These are phyloP conservation scores for Lagorchestes hirsutus DNA, from an alignment of 2,797 vertebrate genomes.

Conservation along the genomic window DNA sequence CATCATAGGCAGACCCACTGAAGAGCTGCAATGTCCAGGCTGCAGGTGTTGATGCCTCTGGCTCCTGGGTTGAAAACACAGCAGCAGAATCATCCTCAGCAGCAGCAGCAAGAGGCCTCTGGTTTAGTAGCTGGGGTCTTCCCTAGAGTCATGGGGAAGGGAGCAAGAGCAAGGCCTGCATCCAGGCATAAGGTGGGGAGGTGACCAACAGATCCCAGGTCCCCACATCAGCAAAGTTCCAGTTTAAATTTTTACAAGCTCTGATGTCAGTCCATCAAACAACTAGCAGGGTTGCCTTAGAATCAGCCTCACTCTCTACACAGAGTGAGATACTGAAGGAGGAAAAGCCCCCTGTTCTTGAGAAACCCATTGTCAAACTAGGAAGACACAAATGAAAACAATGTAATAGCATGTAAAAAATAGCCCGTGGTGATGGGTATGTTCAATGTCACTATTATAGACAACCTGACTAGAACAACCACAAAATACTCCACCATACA, in stretches of 20 bases:
- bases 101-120: background rate
- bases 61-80: background rate
- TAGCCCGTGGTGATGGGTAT: background rate
- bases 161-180: background rate
- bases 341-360: background rate
- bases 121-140: background rate
- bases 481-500: background rate
- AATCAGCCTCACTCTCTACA: background rate
- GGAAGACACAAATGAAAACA: background rate
- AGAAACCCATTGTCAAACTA: background rate
- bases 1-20: background rate
- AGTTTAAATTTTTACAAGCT: background rate
- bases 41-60: slow-evolving; percentile 44
- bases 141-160: background rate
- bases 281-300: background rate
- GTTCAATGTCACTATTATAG: background rate
- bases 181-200: background rate
- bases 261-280: background rate
- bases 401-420: background rate
- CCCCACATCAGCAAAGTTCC: background rate
- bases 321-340: background rate
- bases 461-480: background rate
- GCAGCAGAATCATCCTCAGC: background rate
- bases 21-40: background rate
- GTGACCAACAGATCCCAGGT: background rate